Base-by-base conservation (phyloP, 2,888 invertebrate species). In the Caenorhabditis uteleia region DNA sequence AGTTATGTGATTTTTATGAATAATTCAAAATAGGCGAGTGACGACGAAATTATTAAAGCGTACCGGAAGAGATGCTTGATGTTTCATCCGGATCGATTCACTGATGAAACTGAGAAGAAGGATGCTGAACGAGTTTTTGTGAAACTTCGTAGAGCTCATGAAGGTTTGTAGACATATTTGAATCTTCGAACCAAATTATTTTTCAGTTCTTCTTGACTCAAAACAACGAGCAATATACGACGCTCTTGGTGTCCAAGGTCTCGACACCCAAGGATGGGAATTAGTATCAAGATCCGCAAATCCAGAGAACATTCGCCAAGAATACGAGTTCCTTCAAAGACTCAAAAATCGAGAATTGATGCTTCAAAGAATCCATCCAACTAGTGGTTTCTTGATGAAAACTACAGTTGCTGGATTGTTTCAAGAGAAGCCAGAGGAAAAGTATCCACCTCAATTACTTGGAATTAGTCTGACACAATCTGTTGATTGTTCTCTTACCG, bases 21-120 rank as follows among this genome's bases (percentile, higher is more conserved):
- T 16, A 20, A 26, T 26, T 25, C 1, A 8, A 44, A 26, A 20
- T 83, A 98, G 97, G 97, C 97, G 7, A 88, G 91, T 34, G 86
- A 87, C 46, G 95, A 95, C 72, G 95, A 97, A 85, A 95, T 98
- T 73, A 92, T 89, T 81, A 90, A 90, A 86, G 91, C 95, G 2
- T 98, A 95, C 84, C 88, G 95, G 64, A 89, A 91, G 50, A 89
- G 94, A 54, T 95, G 95, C 77, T 89, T 90, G 70, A 89, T 93
- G 77, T 97, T 94, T 83, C 98, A 98, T 85, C 97, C 98, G 0
- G 97, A 98, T 83, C 95, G 95, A 85, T 95, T 98, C 85, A 86
- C 88, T 14, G 91, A 93, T 81, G 89, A 90, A 0, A 88, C 87
- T 0, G 89, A 89, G 75, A 93, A 93, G 84, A 84, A 89, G 81